A percentile compares a stretch with the other conserved stretches of the same genome.
Evolutionary conservation across 2,888 invertebrate species (phyloP).

Genomic region (Andricus curvator): DNA sequence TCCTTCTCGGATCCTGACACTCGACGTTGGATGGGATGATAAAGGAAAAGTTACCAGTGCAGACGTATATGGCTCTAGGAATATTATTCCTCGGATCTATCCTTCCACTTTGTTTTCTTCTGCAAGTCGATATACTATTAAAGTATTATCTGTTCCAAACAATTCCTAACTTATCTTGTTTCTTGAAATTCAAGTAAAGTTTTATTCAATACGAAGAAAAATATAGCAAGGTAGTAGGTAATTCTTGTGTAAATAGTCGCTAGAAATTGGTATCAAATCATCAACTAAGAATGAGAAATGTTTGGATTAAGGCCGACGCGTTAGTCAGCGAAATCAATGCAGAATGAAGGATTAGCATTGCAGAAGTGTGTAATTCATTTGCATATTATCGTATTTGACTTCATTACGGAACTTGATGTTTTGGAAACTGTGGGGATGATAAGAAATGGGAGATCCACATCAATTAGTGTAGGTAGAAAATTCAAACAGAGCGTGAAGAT

Average conservation of each 20-base stretch:
- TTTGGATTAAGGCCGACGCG: not conserved
- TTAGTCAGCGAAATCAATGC: constrained; percentile 6
- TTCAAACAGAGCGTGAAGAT: not conserved
- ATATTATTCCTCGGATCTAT: not conserved
- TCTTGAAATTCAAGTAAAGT: not conserved
- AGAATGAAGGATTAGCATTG: constrained; percentile 6
- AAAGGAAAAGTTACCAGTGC: constrained; percentile 66
- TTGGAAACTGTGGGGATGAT: not conserved
- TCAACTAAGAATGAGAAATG: not conserved
- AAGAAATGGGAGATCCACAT: constrained; percentile 10
- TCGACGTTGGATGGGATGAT: constrained; percentile 67
- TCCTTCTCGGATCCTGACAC: constrained; percentile 69
- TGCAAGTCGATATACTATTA: too few relatives aligned
- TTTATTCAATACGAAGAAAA: not conserved
- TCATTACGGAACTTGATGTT: constrained; percentile 28
- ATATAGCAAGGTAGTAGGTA: not conserved
- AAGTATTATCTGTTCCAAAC: too few relatives aligned
- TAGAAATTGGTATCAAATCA: not conserved
- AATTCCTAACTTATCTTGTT: not conserved
- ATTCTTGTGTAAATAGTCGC: not conserved
- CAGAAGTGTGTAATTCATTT: constrained; percentile 22
- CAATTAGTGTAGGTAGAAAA: not conserved
- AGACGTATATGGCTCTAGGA: constrained; percentile 43
- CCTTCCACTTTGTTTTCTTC: not conserved
- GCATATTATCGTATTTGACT: constrained; percentile 13